These are phyloP conservation scores for Zaprionus africanus DNA, from an alignment of 1,140 invertebrate species.

Conservation along the genomic window DNA sequence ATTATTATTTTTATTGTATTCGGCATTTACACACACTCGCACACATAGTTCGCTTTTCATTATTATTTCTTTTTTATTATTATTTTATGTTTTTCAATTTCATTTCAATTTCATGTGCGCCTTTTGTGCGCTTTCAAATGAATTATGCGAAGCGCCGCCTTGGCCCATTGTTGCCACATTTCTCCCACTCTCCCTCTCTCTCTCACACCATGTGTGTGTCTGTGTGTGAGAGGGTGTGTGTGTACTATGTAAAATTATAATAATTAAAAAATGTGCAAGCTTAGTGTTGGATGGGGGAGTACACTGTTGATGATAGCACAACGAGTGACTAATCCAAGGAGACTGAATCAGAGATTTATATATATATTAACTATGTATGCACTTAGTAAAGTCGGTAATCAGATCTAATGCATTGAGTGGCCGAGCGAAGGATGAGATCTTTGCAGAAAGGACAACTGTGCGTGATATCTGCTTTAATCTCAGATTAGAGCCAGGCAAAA, in stretches of 20 bases:
- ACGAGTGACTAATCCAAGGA: neutral
- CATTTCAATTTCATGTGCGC: constrained; percentile 73
- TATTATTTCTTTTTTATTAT: constrained; percentile 61
- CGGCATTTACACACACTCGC: constrained; percentile 60
- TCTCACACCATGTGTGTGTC: neutral
- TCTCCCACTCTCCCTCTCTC: neutral
- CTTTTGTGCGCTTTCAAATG: constrained; percentile 78
- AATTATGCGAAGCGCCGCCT: constrained; percentile 78
- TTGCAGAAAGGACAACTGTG: neutral
- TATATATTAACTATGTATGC: neutral
- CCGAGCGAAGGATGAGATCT: neutral
- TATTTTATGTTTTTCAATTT: constrained; percentile 74
- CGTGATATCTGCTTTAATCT: neutral
- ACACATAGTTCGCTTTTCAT: constrained; percentile 61
- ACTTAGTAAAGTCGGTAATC: neutral
- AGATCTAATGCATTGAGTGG: neutral
- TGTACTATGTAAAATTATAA: constrained; percentile 69
- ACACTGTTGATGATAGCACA: constrained; percentile 18
- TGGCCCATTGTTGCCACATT: constrained; percentile 67
- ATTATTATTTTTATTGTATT: constrained; percentile 78
- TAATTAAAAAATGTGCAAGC: constrained; percentile 65
- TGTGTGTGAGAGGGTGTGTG: constrained; percentile 8
- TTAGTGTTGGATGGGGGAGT: constrained; percentile 1
- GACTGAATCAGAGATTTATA: neutral
- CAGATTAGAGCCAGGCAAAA: too few species aligned